A percentile compares a stretch with the other conserved stretches of the same genome.
phyloP scores from a whole-genome alignment of 2,888 invertebrate genomes.

The Argynnis bischoffii region DNA sequence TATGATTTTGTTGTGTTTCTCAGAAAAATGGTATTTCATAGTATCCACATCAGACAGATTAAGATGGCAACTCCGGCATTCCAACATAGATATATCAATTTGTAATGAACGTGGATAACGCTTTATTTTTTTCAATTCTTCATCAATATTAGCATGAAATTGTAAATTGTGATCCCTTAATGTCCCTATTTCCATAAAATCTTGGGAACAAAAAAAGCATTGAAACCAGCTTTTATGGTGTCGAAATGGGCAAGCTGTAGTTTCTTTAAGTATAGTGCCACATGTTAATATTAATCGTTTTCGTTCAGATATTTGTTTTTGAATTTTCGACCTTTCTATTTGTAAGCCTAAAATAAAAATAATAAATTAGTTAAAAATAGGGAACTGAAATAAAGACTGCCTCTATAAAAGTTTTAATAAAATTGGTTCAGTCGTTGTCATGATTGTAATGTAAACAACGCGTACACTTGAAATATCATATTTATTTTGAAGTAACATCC shows the following conservation, averaged over 20 bases:
- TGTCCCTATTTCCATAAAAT: conserved; percentile 63
- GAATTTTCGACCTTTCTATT: conserved; percentile 31
- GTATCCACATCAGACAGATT: conserved; percentile 57
- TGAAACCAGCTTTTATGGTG: conserved; percentile 75
- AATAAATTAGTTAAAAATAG: conserved; percentile 25
- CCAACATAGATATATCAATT: conserved; percentile 67
- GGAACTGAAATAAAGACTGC: neutral
- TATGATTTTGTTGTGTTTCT: conserved; percentile 58
- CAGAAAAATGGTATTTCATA: conserved; percentile 60
- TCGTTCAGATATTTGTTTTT: conserved; percentile 63
- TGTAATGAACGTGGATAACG: conserved; percentile 69
- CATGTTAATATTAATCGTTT: conserved; percentile 64
- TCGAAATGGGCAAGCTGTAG: conserved; percentile 71
- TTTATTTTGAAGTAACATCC: too few species aligned
- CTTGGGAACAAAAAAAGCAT: conserved; percentile 67
- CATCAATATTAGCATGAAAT: conserved; percentile 54
- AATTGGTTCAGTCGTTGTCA: neutral
- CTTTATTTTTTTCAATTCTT: conserved; percentile 63
- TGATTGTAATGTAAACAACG: too few species aligned
- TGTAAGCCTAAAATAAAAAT: conserved; percentile 41
- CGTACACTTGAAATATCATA: too few species aligned
- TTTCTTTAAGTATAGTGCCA: conserved; percentile 57
- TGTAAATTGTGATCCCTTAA: conserved; percentile 55
- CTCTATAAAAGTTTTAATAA: neutral
- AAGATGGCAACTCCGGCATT: conserved; percentile 62